These are phyloP conservation scores for Heteromormyrus szaboi DNA, from an alignment of 2,797 vertebrate genomes.

Conservation along the genomic window DNA sequence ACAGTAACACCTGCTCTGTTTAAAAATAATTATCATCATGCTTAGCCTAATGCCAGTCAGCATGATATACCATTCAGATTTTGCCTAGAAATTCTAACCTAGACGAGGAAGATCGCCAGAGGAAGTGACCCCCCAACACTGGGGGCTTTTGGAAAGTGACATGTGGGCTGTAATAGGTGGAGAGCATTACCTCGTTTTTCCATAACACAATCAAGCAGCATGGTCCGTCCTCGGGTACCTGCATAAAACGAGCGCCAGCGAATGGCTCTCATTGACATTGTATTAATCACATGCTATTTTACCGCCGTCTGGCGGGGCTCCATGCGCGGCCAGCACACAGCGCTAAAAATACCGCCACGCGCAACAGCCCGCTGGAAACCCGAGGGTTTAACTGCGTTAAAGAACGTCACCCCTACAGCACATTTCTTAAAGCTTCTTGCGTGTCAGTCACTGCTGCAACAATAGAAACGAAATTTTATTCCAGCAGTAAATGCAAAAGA, in stretches of 20 bases:
- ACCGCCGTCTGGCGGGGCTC: slow-evolving; percentile 46
- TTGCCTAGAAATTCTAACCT: not conserved
- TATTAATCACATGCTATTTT: slow-evolving; percentile 64
- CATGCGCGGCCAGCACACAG: slow-evolving; percentile 42
- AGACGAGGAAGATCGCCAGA: not conserved
- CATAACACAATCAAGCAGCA: slow-evolving; percentile 58
- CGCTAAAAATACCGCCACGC: slow-evolving; percentile 50
- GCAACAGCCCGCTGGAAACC: not conserved
- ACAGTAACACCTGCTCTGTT: not conserved
- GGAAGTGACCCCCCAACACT: slow-evolving; percentile 49
- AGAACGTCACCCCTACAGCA: not conserved
- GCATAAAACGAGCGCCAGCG: slow-evolving; percentile 45
- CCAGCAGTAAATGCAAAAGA: not conserved
- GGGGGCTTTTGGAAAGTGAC: slow-evolving; percentile 47
- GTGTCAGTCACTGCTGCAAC: not conserved
- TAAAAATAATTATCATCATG: not conserved
- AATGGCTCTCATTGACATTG: slow-evolving; percentile 61
- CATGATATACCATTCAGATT: not conserved
- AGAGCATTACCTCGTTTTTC: slow-evolving; percentile 58
- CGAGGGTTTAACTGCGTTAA: not conserved
- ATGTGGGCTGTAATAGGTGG: slow-evolving; percentile 26
- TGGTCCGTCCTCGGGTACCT: slow-evolving; percentile 41
- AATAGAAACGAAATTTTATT: not conserved
- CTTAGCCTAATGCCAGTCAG: not conserved
- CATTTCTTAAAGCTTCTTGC: not conserved